Evolutionary conservation across 2,113 vertebrate genomes (phyloP).

Genomic region (Alaudala cheleensis): DNA sequence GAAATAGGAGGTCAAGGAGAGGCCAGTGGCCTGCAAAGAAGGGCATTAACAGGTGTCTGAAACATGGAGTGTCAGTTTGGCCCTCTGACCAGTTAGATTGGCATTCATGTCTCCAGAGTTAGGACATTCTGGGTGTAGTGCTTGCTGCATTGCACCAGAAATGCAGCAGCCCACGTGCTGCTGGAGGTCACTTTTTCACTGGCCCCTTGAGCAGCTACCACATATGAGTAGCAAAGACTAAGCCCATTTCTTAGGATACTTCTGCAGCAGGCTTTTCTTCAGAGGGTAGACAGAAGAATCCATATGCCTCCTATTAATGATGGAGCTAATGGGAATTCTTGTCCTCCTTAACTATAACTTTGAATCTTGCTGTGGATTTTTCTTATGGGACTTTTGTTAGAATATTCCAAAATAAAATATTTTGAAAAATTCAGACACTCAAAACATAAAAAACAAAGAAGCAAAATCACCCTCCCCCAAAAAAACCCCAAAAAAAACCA

Average conservation of each 20-base stretch:
- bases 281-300: neutral
- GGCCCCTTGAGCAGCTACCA: neutral
- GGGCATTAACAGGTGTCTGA: neutral
- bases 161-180: neutral
- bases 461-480: too few relatives aligned
- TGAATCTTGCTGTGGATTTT: neutral
- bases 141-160: neutral
- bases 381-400: neutral
- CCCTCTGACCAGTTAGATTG: neutral
- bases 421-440: neutral
- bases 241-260: neutral
- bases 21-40: neutral
- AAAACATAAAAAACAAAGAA: neutral
- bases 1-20: neutral
- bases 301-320: fast-evolving
- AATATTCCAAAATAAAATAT: neutral
- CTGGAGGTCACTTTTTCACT: neutral
- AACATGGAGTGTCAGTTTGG: fast-evolving
- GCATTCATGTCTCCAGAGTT: neutral
- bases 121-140: neutral
- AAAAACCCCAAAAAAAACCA: too few relatives aligned
- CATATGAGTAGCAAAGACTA: neutral
- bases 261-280: neutral
- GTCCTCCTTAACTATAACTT: neutral
- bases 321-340: neutral